phyloP scores from a whole-genome alignment of 2,888 invertebrate species.

The Alcis repandata region DNA sequence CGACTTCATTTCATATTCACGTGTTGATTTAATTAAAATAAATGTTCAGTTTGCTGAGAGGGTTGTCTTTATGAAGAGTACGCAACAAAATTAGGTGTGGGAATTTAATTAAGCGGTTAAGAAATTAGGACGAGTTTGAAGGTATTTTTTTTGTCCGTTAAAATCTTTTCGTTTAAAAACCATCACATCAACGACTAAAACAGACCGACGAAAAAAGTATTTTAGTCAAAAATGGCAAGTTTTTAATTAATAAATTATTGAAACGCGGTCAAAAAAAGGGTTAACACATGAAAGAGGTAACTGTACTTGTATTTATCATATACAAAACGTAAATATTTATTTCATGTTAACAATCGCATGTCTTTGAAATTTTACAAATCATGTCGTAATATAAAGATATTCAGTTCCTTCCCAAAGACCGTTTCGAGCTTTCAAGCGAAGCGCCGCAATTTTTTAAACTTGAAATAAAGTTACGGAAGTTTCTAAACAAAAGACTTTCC shows the following conservation, averaged over 20 bases:
- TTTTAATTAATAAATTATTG: not conserved
- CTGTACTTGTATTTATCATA: no score
- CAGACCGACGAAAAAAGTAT: no score
- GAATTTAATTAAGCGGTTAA: not conserved
- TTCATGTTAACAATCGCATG: not conserved
- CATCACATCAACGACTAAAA: no score
- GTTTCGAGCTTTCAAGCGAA: constrained; percentile 23
- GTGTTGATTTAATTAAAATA: constrained; percentile 37
- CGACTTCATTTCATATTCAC: constrained; percentile 38
- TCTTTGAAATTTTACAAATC: constrained; percentile 18
- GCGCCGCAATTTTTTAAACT: constrained; percentile 29
- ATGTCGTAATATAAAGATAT: constrained; percentile 9
- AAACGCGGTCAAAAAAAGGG: not conserved
- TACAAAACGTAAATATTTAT: no score
- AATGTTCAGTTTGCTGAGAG: constrained; percentile 22
- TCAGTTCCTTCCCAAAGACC: constrained; percentile 9
- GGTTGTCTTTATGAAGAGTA: not conserved
- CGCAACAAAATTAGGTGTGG: not conserved
- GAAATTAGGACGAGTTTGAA: not conserved
- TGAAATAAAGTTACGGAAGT: constrained; percentile 39
- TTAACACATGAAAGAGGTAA: no score
- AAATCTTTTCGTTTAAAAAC: no score
- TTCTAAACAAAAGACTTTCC: constrained; percentile 38
- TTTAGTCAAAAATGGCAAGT: no score
- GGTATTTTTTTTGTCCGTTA: not conserved